These are phyloP conservation scores for Henicopernis longicauda DNA, from an alignment of 2,113 vertebrate species.

Conservation along the genomic window DNA sequence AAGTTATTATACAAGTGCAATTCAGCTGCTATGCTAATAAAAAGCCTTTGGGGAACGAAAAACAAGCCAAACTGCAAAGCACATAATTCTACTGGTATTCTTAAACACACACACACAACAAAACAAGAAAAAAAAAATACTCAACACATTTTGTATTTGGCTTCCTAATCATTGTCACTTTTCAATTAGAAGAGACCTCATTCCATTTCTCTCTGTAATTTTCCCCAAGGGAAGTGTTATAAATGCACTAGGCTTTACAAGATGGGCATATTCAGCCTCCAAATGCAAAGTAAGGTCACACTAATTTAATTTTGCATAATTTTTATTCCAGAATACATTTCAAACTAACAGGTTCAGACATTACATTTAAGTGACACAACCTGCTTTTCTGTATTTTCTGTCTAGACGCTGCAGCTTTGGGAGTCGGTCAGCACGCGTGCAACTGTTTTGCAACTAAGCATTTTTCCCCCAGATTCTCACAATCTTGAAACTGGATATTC, in stretches of 20 bases:
- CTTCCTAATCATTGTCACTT: constrained; percentile 68
- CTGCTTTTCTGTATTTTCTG: constrained; percentile 37
- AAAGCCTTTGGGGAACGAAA: constrained; percentile 50
- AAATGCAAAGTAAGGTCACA: constrained; percentile 62
- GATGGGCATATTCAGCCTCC: constrained; percentile 35
- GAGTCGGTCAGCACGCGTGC: not conserved
- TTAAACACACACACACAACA: constrained; percentile 50
- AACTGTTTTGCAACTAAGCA: not conserved
- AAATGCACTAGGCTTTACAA: constrained; percentile 53
- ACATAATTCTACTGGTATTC: constrained; percentile 47
- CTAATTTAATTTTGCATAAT: constrained; percentile 59
- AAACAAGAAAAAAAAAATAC: constrained; percentile 29
- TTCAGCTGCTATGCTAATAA: constrained; percentile 48
- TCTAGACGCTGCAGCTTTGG: constrained; percentile 25
- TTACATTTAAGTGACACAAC: constrained; percentile 22
- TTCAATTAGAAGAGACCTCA: constrained; percentile 68
- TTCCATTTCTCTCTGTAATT: constrained; percentile 50
- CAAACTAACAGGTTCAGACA: constrained; percentile 65
- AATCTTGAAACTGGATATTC: not conserved
- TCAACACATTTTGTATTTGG: constrained; percentile 63
- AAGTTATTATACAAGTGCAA: constrained; percentile 31
- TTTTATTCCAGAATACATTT: constrained; percentile 60
- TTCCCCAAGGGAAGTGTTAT: constrained; percentile 59
- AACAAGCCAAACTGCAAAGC: constrained; percentile 53
- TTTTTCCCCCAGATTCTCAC: not conserved